Evolutionary conservation across 2,113 vertebrate genomes (phyloP).

Genomic region (Oreochromis spilurus): DNA sequence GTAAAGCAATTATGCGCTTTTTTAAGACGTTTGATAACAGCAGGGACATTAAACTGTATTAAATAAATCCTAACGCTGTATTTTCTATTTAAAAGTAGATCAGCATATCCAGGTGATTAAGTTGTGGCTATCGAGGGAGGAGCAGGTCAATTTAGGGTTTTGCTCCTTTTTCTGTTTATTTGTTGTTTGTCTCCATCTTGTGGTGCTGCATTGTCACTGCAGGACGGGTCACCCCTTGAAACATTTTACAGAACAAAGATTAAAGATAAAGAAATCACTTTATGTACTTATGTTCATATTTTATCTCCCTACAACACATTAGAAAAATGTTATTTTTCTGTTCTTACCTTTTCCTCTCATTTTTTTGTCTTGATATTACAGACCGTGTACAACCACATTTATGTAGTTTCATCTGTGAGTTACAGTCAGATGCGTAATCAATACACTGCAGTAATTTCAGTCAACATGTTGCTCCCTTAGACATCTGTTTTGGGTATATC

Average conservation of each 20-base stretch:
- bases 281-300: background rate
- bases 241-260: background rate
- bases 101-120: background rate
- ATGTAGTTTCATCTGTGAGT: background rate
- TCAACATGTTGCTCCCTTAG: background rate
- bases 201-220: background rate
- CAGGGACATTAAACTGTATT: background rate
- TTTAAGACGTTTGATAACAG: background rate
- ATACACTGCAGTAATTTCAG: background rate
- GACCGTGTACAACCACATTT: background rate
- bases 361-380: background rate
- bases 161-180: background rate
- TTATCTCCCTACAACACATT: background rate
- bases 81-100: background rate
- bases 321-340: background rate
- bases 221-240: background rate
- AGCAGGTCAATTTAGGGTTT: background rate
- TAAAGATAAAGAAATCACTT: background rate
- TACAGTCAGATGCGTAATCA: background rate
- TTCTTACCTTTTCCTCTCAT: background rate
- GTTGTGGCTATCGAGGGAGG: background rate
- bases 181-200: constrained; percentile 28
- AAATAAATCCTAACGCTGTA: background rate
- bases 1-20: background rate
- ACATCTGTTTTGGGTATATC: background rate